phyloP scores from a whole-genome alignment of 2,797 vertebrate genomes.

The Spheniscus humboldti region DNA sequence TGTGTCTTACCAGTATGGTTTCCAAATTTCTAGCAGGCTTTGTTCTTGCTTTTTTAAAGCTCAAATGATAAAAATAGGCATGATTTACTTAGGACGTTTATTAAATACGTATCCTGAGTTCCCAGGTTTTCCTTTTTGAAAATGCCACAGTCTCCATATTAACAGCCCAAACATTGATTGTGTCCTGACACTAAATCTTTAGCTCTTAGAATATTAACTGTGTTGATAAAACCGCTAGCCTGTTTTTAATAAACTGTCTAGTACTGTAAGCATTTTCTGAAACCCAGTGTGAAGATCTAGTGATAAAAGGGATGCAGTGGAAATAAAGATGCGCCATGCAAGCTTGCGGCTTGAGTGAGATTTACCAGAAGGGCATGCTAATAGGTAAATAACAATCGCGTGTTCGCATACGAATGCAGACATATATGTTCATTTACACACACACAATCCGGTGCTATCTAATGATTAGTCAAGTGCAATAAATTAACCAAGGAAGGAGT shows the following conservation, averaged over 20 bases:
- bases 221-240: background rate
- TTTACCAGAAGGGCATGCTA: conserved; percentile 3
- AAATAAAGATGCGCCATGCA: background rate
- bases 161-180: conserved; percentile 3
- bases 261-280: conserved; percentile 41
- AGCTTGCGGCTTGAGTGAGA: background rate
- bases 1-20: background rate
- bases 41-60: background rate
- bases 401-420: background rate
- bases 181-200: conserved; percentile 35
- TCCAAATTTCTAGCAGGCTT: background rate
- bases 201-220: conserved; percentile 42
- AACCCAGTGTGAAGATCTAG: background rate
- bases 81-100: background rate
- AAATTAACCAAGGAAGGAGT: background rate
- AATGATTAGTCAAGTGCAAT: background rate
- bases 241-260: conserved; percentile 45
- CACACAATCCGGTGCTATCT: background rate
- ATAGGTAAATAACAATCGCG: background rate
- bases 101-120: background rate
- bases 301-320: background rate
- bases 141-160: background rate
- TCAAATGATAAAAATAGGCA: background rate
- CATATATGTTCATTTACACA: background rate
- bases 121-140: background rate